Evolutionary conservation across 2,888 invertebrate species (phyloP).

Genomic region (Mesodorylaimus sp.): DNA sequence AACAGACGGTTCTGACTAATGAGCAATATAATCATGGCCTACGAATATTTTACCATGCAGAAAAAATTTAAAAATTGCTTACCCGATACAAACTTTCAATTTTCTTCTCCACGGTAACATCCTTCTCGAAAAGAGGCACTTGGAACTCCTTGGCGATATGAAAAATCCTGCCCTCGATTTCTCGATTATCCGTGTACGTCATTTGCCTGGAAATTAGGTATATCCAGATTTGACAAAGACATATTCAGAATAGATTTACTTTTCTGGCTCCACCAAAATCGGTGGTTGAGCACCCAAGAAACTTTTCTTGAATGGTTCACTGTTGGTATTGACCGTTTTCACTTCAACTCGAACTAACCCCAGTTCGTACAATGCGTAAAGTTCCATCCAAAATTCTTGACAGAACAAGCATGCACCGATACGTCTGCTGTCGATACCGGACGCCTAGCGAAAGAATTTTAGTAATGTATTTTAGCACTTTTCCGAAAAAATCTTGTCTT

Average conservation of each 20-base stretch:
- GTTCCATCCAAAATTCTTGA: conserved; percentile 98
- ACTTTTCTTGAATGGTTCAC: conserved; percentile 28
- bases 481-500: neutral
- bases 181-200: conserved; percentile 29
- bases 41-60: too few relatives aligned
- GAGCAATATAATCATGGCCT: too few relatives aligned
- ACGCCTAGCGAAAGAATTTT: conserved; percentile 50
- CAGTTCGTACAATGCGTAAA: conserved; percentile 42
- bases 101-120: conserved; percentile 37
- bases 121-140: conserved; percentile 31
- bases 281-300: conserved; percentile 29
- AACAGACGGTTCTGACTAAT: too few relatives aligned
- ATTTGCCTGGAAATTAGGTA: too few relatives aligned
- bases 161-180: conserved; percentile 29
- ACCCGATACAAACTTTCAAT: conserved; percentile 90
- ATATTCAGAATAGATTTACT: too few relatives aligned
- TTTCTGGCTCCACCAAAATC: conserved; percentile 28
- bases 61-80: conserved; percentile 31
- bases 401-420: conserved; percentile 98
- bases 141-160: conserved; percentile 28
- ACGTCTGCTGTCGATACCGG: conserved; percentile 89
- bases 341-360: conserved; percentile 12
- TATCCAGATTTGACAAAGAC: too few relatives aligned
- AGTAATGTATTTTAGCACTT: too few relatives aligned
- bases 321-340: conserved; percentile 29